Conservation (phyloP, 2,113 vertebrate genomes). For the Rhea pennata region DNA sequence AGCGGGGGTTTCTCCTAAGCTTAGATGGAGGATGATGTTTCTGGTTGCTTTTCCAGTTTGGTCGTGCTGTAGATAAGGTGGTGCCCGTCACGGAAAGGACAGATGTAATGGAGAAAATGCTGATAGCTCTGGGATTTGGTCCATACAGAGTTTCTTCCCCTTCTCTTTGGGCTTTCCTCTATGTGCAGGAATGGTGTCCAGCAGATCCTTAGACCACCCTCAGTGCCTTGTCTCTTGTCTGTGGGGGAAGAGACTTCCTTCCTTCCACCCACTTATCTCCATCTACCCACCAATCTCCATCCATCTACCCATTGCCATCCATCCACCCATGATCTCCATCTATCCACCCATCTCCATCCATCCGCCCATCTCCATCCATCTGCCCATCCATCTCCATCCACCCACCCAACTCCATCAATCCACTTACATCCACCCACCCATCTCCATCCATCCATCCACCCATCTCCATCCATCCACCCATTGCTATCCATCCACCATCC, state of each 20-base stretch:
- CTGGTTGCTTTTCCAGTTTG: neutral
- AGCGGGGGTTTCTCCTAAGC: neutral
- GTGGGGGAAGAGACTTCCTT: neutral
- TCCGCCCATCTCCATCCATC: neutral
- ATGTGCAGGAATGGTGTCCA: neutral
- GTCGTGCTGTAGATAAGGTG: neutral
- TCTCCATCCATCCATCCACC: too few species aligned
- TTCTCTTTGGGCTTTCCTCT: neutral
- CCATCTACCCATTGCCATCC: neutral
- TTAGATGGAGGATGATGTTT: neutral
- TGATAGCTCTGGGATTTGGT: neutral
- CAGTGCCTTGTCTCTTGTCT: neutral
- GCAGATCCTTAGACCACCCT: neutral
- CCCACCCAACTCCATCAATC: neutral
- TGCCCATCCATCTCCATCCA: neutral
- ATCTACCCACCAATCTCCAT: neutral
- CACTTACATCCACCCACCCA: too few species aligned
- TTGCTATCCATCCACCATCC: neutral
- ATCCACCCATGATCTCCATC: neutral
- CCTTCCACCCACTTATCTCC: neutral
- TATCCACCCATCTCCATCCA: neutral
- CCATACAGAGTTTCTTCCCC: neutral
- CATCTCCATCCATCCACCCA: neutral
- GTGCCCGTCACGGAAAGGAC: fast-evolving
- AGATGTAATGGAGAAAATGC: neutral